A percentile compares a stretch with the other conserved stretches of the same genome.
Conservation (phyloP, 2,888 invertebrate species). For the Phengaris alcon region DNA sequence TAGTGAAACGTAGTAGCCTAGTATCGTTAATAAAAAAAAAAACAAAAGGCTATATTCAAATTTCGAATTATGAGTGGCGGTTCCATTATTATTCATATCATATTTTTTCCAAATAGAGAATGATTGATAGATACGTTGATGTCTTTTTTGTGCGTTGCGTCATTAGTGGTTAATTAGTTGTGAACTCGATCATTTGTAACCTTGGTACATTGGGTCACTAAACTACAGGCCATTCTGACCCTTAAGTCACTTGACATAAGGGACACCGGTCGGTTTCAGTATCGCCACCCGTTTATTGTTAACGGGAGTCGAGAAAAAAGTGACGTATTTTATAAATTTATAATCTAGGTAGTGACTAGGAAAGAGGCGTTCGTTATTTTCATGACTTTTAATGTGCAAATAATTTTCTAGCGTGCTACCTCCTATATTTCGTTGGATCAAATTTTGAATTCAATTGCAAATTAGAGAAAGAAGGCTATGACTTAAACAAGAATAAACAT, state of each 20-base stretch:
- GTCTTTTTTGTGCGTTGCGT: slow-evolving; percentile 41
- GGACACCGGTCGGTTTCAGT: slow-evolving; percentile 10
- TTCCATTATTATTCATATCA: slow-evolving; percentile 39
- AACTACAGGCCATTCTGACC: neutral
- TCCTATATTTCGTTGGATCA: too few species aligned
- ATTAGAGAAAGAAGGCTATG: neutral
- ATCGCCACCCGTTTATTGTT: slow-evolving; percentile 29
- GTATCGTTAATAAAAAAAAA: slow-evolving; percentile 17
- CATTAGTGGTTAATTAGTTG: slow-evolving; percentile 50
- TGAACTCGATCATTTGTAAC: slow-evolving; percentile 70
- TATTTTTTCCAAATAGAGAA: slow-evolving; percentile 40
- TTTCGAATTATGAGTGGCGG: slow-evolving; percentile 65
- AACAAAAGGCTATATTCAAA: slow-evolving; percentile 58
- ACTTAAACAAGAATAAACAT: neutral
- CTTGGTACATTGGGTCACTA: slow-evolving; percentile 41
- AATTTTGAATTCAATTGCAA: neutral
- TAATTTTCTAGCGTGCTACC: neutral
- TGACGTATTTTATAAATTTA: slow-evolving; percentile 20
- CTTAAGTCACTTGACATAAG: neutral
- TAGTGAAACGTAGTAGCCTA: slow-evolving; percentile 14
- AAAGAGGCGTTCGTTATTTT: neutral
- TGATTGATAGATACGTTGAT: slow-evolving; percentile 41
- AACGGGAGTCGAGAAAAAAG: slow-evolving; percentile 30
- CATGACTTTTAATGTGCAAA: neutral
- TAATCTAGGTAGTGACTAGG: slow-evolving; percentile 10